These are phyloP conservation scores for Osmerus mordax DNA, from an alignment of 2,113 vertebrate genomes.

Conservation along the genomic window DNA sequence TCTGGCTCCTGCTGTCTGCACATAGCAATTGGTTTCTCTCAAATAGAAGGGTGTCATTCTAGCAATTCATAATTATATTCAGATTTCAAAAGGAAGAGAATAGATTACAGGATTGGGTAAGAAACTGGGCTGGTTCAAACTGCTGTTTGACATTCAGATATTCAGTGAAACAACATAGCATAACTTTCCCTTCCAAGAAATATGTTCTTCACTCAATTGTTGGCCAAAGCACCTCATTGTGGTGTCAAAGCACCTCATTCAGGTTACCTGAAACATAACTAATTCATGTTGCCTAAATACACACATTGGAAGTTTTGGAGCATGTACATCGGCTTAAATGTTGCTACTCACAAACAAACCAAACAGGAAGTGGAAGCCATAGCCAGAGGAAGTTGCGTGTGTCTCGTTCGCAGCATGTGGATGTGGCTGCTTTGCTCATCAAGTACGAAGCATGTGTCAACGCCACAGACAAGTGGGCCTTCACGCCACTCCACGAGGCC, in stretches of 20 bases:
- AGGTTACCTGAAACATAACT: no score
- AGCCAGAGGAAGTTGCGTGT: not conserved
- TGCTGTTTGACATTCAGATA: not conserved
- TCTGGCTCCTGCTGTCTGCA: not conserved
- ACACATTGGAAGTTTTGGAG: no score
- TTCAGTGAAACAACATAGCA: not conserved
- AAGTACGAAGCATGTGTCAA: constrained; percentile 52
- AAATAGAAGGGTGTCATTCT: not conserved
- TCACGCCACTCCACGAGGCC: constrained; percentile 39
- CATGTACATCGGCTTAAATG: no score
- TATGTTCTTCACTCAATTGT: no score
- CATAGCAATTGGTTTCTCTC: not conserved
- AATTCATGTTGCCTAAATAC: no score
- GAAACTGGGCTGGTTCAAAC: not conserved
- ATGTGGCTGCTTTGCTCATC: constrained; percentile 49
- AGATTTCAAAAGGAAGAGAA: not conserved
- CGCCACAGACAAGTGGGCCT: constrained; percentile 52
- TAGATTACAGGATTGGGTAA: not conserved
- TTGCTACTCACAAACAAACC: no score
- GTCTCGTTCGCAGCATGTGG: constrained; percentile 42
- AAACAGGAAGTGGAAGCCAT: not conserved
- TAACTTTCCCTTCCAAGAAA: no score
- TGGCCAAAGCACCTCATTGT: no score
- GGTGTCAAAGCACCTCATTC: no score
- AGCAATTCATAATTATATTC: not conserved